Evolutionary conservation across 2,888 invertebrate genomes (phyloP), one percentile per base, ranked within the genome.

Genomic region (Ecdyonurus torrentis): DNA sequence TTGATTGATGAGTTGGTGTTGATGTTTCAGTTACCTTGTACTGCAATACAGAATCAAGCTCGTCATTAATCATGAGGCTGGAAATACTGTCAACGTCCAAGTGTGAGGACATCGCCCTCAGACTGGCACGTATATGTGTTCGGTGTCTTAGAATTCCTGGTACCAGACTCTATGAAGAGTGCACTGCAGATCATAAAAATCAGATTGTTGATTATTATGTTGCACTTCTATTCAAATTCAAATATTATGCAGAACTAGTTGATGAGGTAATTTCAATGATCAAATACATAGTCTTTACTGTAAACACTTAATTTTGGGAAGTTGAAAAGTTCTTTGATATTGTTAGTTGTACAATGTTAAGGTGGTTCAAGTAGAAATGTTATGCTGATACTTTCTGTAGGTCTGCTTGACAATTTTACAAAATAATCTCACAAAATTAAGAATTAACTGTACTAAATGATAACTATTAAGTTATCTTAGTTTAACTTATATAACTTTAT

Each of bases 161-260:
- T 61, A 61, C 66, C 15, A 63, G 63, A n/a, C 63, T 65, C 20
- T 58, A 52, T n/a, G 63, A 66, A 25, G 60, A 63, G 1, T 66
- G 65, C 61, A 63, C 66, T 25, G 66, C 65, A 58, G 66, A 67
- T 50, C 81, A 82, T 68, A 75, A 79, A 67, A 76, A 80, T 68
- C 80, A 79, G 70, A 79, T 82, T 73, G 77, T 79, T 69, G 83
- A 83, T 72, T 77, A 82, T 61, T 80, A 81, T 70, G 77, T 82
- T 67, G 79, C 81, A 63, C 76, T 83, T 61, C 72, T 83, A 68
- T 81, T 77, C 72, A 79, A 79, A 74, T 77, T 76, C 69, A 78
- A 79, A 70, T 77, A 78, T 70, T 78, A 74, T 69, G 73, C 75
- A 69, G 78, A 78, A 70, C 77, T 81, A 68, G 74, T 79, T 70